Evolutionary conservation across 2,888 invertebrate species (phyloP).

Genomic region (Cantharis lateralis): DNA sequence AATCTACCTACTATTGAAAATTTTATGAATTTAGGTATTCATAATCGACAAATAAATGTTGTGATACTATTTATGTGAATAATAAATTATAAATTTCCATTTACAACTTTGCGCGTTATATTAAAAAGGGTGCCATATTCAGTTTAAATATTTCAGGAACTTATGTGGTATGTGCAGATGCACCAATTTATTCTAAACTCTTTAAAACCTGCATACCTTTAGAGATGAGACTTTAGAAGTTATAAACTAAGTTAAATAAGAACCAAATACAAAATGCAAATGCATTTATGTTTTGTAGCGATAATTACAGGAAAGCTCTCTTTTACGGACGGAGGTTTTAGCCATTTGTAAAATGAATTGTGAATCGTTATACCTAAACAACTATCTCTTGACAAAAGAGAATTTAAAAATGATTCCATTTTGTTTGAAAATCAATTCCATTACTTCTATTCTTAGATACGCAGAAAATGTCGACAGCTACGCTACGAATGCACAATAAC

Average conservation of each 20-base stretch:
- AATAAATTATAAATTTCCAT: not conserved
- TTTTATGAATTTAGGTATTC: not conserved
- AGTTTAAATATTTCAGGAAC: not conserved
- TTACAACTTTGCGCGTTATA: not conserved
- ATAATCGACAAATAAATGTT: not conserved
- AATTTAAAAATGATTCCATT: slow-evolving; percentile 26
- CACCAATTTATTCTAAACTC: slow-evolving; percentile 8
- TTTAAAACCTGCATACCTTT: slow-evolving; percentile 10
- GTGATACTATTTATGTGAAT: not conserved
- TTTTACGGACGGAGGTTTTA: not conserved
- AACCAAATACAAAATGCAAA: slow-evolving; percentile 17
- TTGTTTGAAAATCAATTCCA: slow-evolving; percentile 28
- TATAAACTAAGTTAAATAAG: slow-evolving; percentile 15
- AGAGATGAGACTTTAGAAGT: slow-evolving; percentile 12
- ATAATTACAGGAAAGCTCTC: slow-evolving; percentile 14
- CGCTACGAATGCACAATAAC: slow-evolving; percentile 7
- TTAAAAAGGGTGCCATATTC: not conserved
- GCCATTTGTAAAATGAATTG: not conserved
- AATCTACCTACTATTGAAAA: not conserved
- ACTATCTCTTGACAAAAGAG: slow-evolving; percentile 15
- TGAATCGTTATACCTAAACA: slow-evolving; percentile 13
- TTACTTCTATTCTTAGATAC: slow-evolving; percentile 25
- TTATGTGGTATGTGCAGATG: slow-evolving; percentile 1
- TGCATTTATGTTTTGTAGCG: slow-evolving; percentile 17
- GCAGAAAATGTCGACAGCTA: slow-evolving; percentile 16